These are phyloP conservation scores for Adelognathus sp. DNA, from an alignment of 2,888 invertebrate genomes.

Conservation along the genomic window DNA sequence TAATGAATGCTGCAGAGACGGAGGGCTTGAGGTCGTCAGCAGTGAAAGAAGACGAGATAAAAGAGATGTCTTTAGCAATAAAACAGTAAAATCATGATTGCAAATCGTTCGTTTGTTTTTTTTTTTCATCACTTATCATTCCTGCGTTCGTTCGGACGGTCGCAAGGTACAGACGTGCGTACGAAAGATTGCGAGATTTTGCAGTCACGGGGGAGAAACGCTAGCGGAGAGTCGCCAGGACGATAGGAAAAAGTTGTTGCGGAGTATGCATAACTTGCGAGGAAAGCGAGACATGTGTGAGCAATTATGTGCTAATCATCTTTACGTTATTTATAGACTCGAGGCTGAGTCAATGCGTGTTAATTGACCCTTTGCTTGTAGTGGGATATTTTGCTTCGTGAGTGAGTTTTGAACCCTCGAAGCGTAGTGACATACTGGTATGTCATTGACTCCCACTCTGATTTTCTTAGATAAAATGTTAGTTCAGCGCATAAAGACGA, in stretches of 20 bases:
- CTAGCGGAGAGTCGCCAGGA: neutral
- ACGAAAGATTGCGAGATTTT: neutral
- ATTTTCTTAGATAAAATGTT: too few relatives aligned
- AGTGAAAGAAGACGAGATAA: neutral
- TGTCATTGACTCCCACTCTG: too few relatives aligned
- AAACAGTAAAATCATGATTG: neutral
- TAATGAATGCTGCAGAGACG: neutral
- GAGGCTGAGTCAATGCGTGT: neutral
- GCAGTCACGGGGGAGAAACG: neutral
- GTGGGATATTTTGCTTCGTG: neutral
- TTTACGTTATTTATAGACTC: neutral
- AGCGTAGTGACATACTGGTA: neutral
- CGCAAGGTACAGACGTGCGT: neutral
- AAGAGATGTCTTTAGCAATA: neutral
- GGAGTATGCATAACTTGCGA: neutral
- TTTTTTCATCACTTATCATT: too few relatives aligned
- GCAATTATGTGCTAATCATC: neutral
- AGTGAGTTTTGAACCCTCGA: too few relatives aligned
- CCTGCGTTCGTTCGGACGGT: neutral
- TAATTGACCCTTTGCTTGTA: neutral
- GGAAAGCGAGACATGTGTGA: neutral
- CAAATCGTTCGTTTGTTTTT: neutral
- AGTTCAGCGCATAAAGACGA: too few relatives aligned
- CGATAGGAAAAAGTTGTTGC: neutral
- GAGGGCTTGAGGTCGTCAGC: neutral